These are phyloP conservation scores for Coenobita brevimanus DNA, from an alignment of 1,140 invertebrate species.

Conservation along the genomic window DNA sequence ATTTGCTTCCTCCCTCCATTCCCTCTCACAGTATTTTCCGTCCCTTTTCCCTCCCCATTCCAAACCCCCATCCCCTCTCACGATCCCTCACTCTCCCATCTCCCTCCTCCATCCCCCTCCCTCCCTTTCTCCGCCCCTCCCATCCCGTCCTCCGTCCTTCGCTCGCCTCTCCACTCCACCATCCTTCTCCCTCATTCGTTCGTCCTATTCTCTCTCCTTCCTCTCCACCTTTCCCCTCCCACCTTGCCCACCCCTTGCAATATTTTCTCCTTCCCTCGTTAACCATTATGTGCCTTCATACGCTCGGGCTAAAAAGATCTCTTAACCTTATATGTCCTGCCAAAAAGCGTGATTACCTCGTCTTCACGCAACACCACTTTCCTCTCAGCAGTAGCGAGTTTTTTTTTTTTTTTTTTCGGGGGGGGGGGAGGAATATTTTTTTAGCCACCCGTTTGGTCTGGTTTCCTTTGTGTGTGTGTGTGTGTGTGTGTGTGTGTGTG, in stretches of 20 bases:
- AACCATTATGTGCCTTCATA: slow-evolving; percentile 35
- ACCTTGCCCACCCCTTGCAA: not conserved
- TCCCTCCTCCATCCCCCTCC: not conserved
- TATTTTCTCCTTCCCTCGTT: slow-evolving; percentile 33
- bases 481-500: no score
- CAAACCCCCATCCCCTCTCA: no score
- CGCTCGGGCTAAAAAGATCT: not conserved
- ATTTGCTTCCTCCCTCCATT: no score
- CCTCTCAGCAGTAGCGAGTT: not conserved
- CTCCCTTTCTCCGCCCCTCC: not conserved
- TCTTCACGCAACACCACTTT: slow-evolving; percentile 5
- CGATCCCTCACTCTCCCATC: no score
- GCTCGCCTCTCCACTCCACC: not conserved
- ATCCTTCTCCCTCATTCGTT: not conserved
- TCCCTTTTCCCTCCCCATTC: no score
- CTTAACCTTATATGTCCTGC: slow-evolving; percentile 21
- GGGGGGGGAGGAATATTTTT: no score
- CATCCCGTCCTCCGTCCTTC: not conserved
- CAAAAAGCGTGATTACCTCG: slow-evolving; percentile 39
- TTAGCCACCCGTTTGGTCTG: no score
- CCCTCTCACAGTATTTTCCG: no score
- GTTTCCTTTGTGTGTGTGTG: no score
- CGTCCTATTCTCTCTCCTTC: not conserved
- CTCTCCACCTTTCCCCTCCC: not conserved
- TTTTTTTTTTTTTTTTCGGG: no score